These are phyloP conservation scores for Abramis brama DNA, from an alignment of 2,113 vertebrate genomes.

Conservation along the genomic window DNA sequence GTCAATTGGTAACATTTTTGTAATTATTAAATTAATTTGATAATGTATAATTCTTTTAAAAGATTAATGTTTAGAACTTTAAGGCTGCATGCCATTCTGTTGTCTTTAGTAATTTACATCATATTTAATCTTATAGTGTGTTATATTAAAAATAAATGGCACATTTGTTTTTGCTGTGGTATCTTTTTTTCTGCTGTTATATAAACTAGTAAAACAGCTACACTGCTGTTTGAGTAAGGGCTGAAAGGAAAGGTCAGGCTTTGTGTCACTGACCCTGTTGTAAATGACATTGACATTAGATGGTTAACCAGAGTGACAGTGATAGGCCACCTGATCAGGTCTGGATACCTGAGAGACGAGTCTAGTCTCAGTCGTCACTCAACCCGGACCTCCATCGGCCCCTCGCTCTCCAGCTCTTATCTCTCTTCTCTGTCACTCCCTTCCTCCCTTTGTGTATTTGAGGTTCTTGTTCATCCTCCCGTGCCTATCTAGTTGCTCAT, in stretches of 20 bases:
- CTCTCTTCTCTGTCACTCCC: constrained; percentile 1
- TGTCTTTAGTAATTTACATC: not conserved
- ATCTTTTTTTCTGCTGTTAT: not conserved
- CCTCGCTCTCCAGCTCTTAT: not conserved
- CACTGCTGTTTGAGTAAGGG: not conserved
- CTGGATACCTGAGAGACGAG: constrained; percentile 72
- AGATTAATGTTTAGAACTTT: not conserved
- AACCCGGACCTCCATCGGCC: constrained; percentile 23
- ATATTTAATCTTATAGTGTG: not conserved
- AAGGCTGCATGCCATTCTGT: not conserved
- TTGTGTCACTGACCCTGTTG: constrained; percentile 43
- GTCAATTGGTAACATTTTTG: not conserved
- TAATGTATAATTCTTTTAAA: not conserved
- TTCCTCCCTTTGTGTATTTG: constrained; percentile 3
- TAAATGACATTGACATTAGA: constrained; percentile 61
- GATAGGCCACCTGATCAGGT: constrained; percentile 45
- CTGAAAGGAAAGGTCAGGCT: constrained; percentile 24
- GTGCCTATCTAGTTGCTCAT: constrained; percentile 86
- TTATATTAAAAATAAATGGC: not conserved
- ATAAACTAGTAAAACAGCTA: not conserved
- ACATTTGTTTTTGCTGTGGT: not conserved
- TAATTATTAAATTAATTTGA: not conserved
- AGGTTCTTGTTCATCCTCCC: constrained; percentile 47
- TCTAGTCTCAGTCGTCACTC: constrained; percentile 36
- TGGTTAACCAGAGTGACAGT: constrained; percentile 51